Base-by-base conservation (phyloP, 2,797 vertebrate genomes). In the Xenops minutus region DNA sequence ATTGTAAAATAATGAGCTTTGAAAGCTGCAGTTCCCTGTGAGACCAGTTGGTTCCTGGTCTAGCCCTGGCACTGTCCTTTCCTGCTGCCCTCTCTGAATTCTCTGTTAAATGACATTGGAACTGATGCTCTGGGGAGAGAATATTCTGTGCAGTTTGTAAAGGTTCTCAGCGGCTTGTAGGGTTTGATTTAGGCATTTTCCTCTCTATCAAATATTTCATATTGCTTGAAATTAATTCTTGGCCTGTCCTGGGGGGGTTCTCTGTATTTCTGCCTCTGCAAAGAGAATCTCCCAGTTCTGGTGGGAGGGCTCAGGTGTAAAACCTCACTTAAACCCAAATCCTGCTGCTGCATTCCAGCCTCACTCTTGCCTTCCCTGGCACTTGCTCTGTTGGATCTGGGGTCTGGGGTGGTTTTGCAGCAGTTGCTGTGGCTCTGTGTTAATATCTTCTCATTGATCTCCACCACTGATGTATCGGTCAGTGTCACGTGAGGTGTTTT, bases 231-330 rank as follows among this genome's bases (percentile, higher is more conserved):
- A 51, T 84, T 5, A 51, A n/a, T 71, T 87, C 39, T 30, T 87
- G 54, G 26, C 19, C 11, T 26, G 9, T 36, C 56, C 6, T 22
- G 23, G 23, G 8, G 22, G 10, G 4, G 4, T 10, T 69, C 26
- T 55, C 5, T 43, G 44, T 15, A 21, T 75, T 80, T 73, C 9
- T 63, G 21, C 15, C 21, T 24, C 51, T 46, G 10, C 34, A 69
- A 16, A 69, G 18, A 12, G 32, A 30, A 43, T 68, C 27, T 64
- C 16, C 30, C 6, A 29, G 12, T 59, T n/a, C 7, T 0, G 1
- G 72, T 71, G 29, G 26, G 7, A 32, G 14, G 30, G 14, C 36
- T 87, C 78, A 74, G 18, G n/a, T 54, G 34, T 69, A 48, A 92
- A 74, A 30, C 26, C 11, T 52, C 7, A 16, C 10, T 49, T 76